A percentile compares a stretch with the other conserved stretches of the same genome.
Conservation (phyloP, 1,140 invertebrate species). For the Diabrotica virgifera region DNA sequence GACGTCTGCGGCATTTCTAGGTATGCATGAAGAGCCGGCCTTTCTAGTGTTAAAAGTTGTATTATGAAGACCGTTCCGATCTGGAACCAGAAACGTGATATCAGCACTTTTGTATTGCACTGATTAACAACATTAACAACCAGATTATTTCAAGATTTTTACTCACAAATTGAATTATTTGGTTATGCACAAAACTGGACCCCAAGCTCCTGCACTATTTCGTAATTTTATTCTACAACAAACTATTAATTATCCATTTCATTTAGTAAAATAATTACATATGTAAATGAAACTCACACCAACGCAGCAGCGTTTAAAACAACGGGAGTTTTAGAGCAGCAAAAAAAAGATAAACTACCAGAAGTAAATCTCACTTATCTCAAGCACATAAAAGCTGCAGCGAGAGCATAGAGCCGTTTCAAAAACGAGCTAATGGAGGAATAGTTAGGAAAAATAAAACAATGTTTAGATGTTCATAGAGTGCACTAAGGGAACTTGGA, state of each 20-base stretch:
- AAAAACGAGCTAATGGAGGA: constrained; percentile 1
- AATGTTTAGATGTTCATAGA: not conserved
- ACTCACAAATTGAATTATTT: no score
- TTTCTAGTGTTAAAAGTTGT: no score
- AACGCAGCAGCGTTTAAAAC: not conserved
- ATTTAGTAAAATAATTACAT: constrained; percentile 1
- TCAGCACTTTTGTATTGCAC: no score
- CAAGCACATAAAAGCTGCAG: not conserved
- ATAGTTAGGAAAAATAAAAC: constrained; percentile 3
- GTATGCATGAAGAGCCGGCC: no score
- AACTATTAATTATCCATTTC: not conserved
- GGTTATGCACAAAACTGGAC: no score
- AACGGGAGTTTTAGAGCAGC: not conserved
- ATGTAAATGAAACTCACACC: not conserved
- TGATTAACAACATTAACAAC: no score
- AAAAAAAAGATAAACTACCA: not conserved
- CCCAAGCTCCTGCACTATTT: not conserved
- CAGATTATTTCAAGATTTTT: no score
- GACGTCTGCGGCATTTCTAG: no score
- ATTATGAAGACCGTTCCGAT: no score
- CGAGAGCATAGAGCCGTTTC: not conserved
- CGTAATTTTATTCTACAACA: not conserved
- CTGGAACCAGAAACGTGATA: no score
- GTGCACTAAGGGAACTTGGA: constrained; percentile 2
- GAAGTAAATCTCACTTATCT: constrained; percentile 2